Evolutionary conservation across 1,140 invertebrate genomes (phyloP).

Genomic region (Rhopalosiphum maidis): DNA sequence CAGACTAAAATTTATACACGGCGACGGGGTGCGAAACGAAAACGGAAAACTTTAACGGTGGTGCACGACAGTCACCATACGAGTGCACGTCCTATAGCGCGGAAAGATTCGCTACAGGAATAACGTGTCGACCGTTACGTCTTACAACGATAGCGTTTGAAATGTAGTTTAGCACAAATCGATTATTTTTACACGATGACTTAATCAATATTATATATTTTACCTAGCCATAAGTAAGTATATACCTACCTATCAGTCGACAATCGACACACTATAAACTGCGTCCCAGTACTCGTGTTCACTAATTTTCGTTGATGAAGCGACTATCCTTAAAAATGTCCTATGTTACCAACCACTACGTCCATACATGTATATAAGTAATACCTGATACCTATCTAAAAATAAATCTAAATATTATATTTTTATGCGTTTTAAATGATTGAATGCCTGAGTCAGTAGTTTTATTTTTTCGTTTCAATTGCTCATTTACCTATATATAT

Average conservation of each 20-base stretch:
- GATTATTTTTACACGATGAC: neutral
- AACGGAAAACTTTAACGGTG: constrained; percentile 31
- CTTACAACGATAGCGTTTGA: neutral
- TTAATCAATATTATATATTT: neutral
- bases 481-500: too few relatives aligned
- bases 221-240: neutral
- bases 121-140: neutral
- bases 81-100: neutral
- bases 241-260: neutral
- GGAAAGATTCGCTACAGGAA: neutral
- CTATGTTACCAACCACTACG: neutral
- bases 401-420: neutral
- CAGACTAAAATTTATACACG: neutral
- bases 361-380: too few relatives aligned
- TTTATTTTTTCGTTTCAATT: neutral
- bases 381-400: too few relatives aligned
- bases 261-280: neutral
- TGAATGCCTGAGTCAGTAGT: neutral
- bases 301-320: too few relatives aligned
- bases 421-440: neutral
- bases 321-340: neutral
- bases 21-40: neutral
- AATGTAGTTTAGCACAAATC: neutral
- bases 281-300: too few relatives aligned
- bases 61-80: constrained; percentile 13